Base-by-base conservation (phyloP, 2,797 vertebrate species). In the Labeo calbasu region DNA sequence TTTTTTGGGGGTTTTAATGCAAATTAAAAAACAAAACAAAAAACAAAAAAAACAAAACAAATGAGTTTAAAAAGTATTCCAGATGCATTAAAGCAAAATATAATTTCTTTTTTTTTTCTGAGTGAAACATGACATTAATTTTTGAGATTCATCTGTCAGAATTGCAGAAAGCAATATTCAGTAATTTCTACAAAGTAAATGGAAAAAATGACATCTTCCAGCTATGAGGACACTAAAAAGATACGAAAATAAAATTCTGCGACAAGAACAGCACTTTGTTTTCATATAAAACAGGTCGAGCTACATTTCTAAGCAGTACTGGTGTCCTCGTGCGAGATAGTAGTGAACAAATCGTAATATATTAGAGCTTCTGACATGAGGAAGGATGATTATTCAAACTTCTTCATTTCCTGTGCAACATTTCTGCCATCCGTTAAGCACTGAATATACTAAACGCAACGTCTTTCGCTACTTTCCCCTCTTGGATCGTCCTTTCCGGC, bases 401-500 rank as follows among this genome's bases (percentile, higher is more conserved):
- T 70, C 69, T 21, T 51, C 57, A 8, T 51, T 36, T 57, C 13
- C 32, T 71, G n/a, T 17, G 79, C 79, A 68, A 66, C 12, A 40
- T 53, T 55, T 25, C 50, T 25, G 1, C 28, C 43, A 25, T 43
- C 28, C 57, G 14, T 25, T 23, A 51, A 76, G 36, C 48, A 76
- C 55, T 13, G 43, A 43, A 19, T 14, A 12, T 13, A 57, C 63
- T 51, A 25, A 79, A 28, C n/a, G 14, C 25, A 63, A 40, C 4
- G 70, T 72, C 53, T 40, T 43, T 11, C 0, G 11, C 36, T 96
- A 98, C 89, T 97, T 99, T 92, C 96, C 97, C 90, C 96, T 96
- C 91, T 96, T 97, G 92, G 95, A 94, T 0, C 98, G 95, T 65
- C 97, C 96, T 85, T 97, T 96, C 89, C 97, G 91, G 86, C 96